Evolutionary conservation across 1,140 invertebrate genomes (phyloP).

Genomic region (Cotesia vestalis): DNA sequence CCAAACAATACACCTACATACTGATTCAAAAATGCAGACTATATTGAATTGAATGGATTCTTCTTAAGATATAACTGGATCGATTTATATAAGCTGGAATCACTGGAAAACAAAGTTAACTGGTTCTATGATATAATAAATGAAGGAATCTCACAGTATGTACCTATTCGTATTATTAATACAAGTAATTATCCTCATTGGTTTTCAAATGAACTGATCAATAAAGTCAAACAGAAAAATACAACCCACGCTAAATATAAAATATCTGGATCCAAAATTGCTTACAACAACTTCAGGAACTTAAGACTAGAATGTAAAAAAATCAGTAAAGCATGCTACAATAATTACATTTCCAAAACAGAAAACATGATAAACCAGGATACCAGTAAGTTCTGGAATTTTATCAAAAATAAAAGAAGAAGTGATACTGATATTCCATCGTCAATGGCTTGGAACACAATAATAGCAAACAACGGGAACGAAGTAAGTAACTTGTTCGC

Average conservation of each 20-base stretch:
- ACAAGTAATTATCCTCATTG: not conserved
- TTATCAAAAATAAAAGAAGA: not conserved
- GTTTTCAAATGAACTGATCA: not conserved
- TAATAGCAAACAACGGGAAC: not conserved
- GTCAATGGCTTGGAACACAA: not conserved
- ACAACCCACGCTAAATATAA: not conserved
- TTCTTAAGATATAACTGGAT: not conserved
- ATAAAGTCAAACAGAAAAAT: not conserved
- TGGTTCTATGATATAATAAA: not conserved
- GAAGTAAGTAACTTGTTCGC: not conserved
- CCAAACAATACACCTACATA: not conserved
- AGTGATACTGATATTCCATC: not conserved
- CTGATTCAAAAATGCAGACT: not conserved
- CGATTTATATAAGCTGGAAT: not conserved
- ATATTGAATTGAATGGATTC: not conserved
- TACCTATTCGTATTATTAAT: not conserved
- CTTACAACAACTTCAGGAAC: not conserved
- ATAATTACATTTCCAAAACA: not conserved
- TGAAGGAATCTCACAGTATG: not conserved
- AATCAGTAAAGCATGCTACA: not conserved
- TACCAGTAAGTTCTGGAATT: not conserved
- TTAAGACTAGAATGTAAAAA: not conserved
- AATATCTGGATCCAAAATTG: not conserved
- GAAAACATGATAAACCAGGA: not conserved
- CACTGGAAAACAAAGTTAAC: not conserved